Conservation (phyloP, 2,797 vertebrate genomes). For the Benthosema pterotum region DNA sequence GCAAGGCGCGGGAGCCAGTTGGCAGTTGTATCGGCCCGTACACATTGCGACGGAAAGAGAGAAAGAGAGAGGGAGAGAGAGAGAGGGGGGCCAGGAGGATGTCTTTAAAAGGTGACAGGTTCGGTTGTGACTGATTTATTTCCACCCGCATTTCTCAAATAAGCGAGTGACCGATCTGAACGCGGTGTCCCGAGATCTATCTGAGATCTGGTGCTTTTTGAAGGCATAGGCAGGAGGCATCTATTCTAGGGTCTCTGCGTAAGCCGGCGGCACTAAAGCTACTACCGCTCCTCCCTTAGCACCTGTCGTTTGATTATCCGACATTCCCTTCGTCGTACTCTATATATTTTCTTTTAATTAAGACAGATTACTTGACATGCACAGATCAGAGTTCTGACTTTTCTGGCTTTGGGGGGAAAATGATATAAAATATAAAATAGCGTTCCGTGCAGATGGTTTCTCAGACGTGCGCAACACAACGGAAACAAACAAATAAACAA, state of each 20-base stretch:
- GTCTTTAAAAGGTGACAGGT: slow-evolving; percentile 64
- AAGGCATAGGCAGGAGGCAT: slow-evolving; percentile 32
- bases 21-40: slow-evolving; percentile 61
- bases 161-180: slow-evolving; percentile 56
- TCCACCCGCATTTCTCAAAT: slow-evolving; percentile 53
- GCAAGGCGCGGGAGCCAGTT: slow-evolving; percentile 75
- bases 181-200: slow-evolving; percentile 31
- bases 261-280: slow-evolving; percentile 32
- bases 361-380: slow-evolving; percentile 83
- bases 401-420: slow-evolving; percentile 69
- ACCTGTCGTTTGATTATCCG: slow-evolving; percentile 8
- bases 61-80: too few relatives aligned
- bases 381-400: slow-evolving; percentile 81
- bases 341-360: slow-evolving; percentile 72
- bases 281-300: slow-evolving; percentile 21
- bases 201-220: slow-evolving; percentile 16
- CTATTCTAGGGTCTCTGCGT: slow-evolving; percentile 35
- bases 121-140: slow-evolving; percentile 68
- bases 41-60: slow-evolving; percentile 48
- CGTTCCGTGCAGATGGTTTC: slow-evolving; percentile 83
- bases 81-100: slow-evolving; percentile 41
- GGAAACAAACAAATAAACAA: slow-evolving; percentile 48
- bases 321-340: slow-evolving; percentile 45
- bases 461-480: slow-evolving; percentile 73
- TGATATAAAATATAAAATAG: too few relatives aligned